These are phyloP conservation scores for Macrosteles quadrilineatus DNA, from an alignment of 1,140 invertebrate genomes.

Conservation along the genomic window DNA sequence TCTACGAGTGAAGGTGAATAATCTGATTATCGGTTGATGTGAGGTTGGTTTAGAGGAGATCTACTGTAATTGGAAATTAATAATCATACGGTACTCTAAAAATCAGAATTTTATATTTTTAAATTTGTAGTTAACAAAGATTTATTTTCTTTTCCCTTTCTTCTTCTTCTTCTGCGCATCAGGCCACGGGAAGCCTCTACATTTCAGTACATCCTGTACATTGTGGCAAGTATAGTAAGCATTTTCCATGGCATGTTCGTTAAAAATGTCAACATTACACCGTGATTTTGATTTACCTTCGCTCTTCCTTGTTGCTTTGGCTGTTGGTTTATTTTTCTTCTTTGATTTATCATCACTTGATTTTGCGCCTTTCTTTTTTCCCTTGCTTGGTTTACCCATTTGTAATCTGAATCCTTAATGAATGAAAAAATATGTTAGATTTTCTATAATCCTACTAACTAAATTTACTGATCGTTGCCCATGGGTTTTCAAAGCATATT, in stretches of 20 bases:
- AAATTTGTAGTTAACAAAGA: no score
- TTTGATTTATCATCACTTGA: conserved; percentile 22
- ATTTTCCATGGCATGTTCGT: conserved; percentile 84
- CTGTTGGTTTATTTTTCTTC: conserved; percentile 51
- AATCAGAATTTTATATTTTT: no score
- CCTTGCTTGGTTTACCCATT: conserved; percentile 1
- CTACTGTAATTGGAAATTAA: no score
- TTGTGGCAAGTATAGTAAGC: conserved; percentile 88
- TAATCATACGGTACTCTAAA: no score
- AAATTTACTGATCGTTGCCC: not conserved
- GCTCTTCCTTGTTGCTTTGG: conserved; percentile 56
- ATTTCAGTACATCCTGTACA: conserved; percentile 75
- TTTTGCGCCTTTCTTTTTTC: conserved; percentile 24
- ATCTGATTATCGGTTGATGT: no score
- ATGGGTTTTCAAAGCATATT: not conserved
- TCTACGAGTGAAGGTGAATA: no score
- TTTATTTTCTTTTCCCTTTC: conserved; percentile 56
- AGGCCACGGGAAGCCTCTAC: conserved; percentile 79
- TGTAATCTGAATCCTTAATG: not conserved
- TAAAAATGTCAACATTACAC: conserved; percentile 77
- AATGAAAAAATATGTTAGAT: not conserved
- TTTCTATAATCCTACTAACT: not conserved
- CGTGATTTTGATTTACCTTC: conserved; percentile 57
- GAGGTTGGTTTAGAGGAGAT: no score
- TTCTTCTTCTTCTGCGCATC: conserved; percentile 81